Base-by-base conservation (phyloP, 2,797 vertebrate genomes). In the Holocentrus rufus region DNA sequence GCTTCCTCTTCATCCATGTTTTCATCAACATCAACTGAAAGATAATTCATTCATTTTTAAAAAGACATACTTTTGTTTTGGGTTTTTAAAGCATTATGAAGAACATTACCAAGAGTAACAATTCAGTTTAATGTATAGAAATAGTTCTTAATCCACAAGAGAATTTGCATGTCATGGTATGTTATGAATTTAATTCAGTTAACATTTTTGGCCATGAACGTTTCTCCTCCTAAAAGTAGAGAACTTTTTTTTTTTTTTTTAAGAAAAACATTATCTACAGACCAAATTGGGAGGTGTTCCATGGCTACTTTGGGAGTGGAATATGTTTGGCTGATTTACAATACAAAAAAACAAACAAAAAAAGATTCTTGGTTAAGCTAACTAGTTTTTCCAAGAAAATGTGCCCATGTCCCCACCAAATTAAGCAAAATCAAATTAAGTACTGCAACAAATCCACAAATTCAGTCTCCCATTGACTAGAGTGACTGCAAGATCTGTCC, bases 11-110 rank as follows among this genome's bases (percentile, higher is more conserved):
- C 81, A 2, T 86, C 84, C 69, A 80, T 65, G 23, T 46, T 73
- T 14, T 89, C 86, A 47, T 83, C 88, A 30, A 17, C 22, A 4
- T 83, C 84, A 72, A 83, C 87, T 91, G 71, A 71, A 88, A 86
- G 77, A 94, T 0, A 92, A 78, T 87, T 91, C 3, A 80, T 56
- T 72, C 0, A 60, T 15, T n/a, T 36, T 59, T 20, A 36, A 20
- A 31, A 17, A 18, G 3, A 30, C 42, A 44, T 11, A 44, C 42
- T 15, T 2, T 15, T 44, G 36, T 44, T 44, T 44, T 14, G 4
- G 42, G 4, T 1, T 46, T 46, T 13, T 39, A 14, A 46, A 46
- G 17, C 15, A 46, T 34, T 5, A 34, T 8, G 13, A 42, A 22
- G 4, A 56, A 17, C 14, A 56, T 55, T 11, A 55, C 10, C 15